Percentiles rank a stretch among this genome's conserved stretches.
Evolutionary conservation across 2,113 vertebrate species (phyloP).

Genomic region (Percopsis transmontana): DNA sequence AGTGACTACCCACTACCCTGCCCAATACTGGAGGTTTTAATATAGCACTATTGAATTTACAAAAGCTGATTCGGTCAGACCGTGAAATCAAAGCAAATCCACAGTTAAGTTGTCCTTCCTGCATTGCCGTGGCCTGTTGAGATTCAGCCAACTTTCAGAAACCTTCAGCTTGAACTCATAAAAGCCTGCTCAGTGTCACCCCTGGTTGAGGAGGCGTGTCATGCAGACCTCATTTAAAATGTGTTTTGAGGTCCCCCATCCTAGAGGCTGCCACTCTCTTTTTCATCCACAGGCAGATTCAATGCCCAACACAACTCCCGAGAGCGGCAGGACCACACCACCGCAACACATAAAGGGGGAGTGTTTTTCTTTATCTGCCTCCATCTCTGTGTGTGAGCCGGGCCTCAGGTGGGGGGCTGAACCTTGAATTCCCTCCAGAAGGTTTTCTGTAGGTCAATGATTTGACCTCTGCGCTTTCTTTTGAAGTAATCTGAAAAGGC

Average conservation of each 20-base stretch:
- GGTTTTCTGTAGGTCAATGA: constrained; percentile 42
- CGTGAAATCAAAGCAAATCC: too few species aligned
- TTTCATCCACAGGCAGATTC: constrained; percentile 70
- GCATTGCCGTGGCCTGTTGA: constrained; percentile 7
- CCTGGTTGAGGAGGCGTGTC: constrained; percentile 61
- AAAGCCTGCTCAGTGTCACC: constrained; percentile 66
- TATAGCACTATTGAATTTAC: too few species aligned
- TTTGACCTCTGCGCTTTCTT: constrained; percentile 46
- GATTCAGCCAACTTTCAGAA: constrained; percentile 53
- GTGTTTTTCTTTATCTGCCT: constrained; percentile 16
- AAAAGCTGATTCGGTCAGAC: too few species aligned
- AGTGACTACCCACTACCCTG: too few species aligned
- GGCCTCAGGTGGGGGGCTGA: constrained; percentile 40
- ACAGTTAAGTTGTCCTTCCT: not conserved
- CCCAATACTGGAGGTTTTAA: too few species aligned
- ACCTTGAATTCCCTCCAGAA: constrained; percentile 50
- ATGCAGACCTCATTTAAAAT: constrained; percentile 72
- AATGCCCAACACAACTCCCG: constrained; percentile 55
- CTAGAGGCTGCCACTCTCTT: constrained; percentile 67
- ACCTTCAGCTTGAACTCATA: constrained; percentile 58
- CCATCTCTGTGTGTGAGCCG: constrained; percentile 7
- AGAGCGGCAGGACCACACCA: constrained; percentile 40
- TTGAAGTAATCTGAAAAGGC: constrained; percentile 40
- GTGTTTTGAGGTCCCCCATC: constrained; percentile 65
- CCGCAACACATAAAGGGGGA: constrained; percentile 41